Base-by-base conservation (phyloP, 2,888 invertebrate genomes). In the Tachina fera region DNA sequence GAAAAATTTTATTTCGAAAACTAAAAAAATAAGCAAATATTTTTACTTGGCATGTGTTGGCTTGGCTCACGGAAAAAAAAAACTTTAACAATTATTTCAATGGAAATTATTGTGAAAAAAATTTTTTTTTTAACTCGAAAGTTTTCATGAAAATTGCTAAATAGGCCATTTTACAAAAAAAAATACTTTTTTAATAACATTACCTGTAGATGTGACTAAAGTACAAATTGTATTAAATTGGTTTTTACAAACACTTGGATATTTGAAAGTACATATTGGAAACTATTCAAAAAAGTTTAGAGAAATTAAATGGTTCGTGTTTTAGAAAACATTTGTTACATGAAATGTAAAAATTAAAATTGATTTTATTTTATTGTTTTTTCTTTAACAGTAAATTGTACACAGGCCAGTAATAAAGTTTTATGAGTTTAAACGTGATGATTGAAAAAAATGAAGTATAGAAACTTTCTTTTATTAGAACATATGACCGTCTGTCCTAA, bases 171-270 rank as follows among this genome's bases (percentile, higher is more conserved):
- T 63, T 65, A 31, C 8, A 9, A 2, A 51, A 60, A 74, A 51
- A 60, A 68, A 65, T n/a, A 72, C 56, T 72, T 74, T 72, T 16
- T 41, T 41, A n/a, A 49, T 63, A 79, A 47, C 47, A 72, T 47
- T n/a, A 74, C 58, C 51, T 74, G 67, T 81, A 43, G 49, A 74
- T 81, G 80, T 74, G 80, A 81, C 51, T 47, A n/a, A 60, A 81
- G 68, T 81, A 47, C 47, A 81, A 81, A 81, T 81, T 68, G 51
- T 60, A 13, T 74, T 53, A 60, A 81, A 74, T 58, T 74, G 58
- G 16, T 49, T 74, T 80, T 31, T 19, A 5, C 22, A 68, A 67
- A 60, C n/a, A 61, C 31, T 9, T n/a, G 9, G 1, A 14, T 43
- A 22, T 49, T 3, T n/a, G 43, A 13, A 78, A 70, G n/a, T 5